Evolutionary conservation across 2,888 invertebrate genomes (phyloP), one percentile per base, ranked within the genome.

Genomic region (Psylliodes chrysocephalus): DNA sequence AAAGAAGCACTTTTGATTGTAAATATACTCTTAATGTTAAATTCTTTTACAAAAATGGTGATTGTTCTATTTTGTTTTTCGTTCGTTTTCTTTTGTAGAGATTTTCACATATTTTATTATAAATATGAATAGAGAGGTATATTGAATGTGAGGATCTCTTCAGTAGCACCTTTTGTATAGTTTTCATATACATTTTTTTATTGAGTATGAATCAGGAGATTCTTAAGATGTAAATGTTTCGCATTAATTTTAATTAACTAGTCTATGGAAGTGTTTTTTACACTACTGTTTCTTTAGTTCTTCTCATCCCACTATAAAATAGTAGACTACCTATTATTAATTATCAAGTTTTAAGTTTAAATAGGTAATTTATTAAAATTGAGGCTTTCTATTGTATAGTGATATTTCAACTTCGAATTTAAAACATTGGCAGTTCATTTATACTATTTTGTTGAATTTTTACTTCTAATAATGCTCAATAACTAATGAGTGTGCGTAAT

Each of bases 101-200:
- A 64, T 72, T 71, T 65, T 72, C 71, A 73, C 76, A 72, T 73
- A 69, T 70, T 63, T 67, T 71, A 64, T 71, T 75, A 74, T 75
- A 75, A 72, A 75, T 74, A 74, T 71, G 65, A 46, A 73, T 70
- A 75, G 73, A 75, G 72, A 65, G 66, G 65, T 73, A 72, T 71
- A 74, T 72, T 68, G 67, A 59, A 69, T 74, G 74, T 72, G 73
- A 75, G 69, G 69, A 70, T 74, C 71, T 75, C 74, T 75, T 67
- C 73, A 70, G 71, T 69, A 70, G 71, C 69, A n/a, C 61, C 57
- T 73, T 72, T 75, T 77, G 75, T 77, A 77, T 75, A 76, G 72
- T 73, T 76, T 75, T 71, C 68, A 70, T 76, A 73, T 75, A 72
- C 72, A 73, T 68, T 73, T 73, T 68, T 70, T 68, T 67, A 70